Base-by-base conservation (phyloP, 2,797 vertebrate genomes). In the Betta splendens region DNA sequence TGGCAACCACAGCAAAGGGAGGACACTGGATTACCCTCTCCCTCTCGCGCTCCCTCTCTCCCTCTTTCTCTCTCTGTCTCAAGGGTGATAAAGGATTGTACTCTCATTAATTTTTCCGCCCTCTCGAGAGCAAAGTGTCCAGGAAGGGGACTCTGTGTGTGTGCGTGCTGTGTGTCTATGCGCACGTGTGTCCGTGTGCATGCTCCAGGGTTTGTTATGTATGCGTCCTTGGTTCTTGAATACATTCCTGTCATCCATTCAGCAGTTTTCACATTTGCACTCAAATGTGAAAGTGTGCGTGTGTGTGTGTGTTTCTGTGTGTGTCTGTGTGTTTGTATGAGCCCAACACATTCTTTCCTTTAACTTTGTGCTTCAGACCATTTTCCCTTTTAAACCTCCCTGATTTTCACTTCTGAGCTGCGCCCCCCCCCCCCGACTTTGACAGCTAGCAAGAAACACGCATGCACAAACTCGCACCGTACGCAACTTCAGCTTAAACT, bases 11-110 rank as follows among this genome's bases (percentile, higher is more conserved):
- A 84, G 85, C 72, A 75, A 82, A 85, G 87, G 83, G 87, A 90
- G 76, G 83, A 86, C 85, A 89, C 83, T 84, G 83, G 87, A 88
- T 89, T 87, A 88, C 78, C 73, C 81, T 74, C 62, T 54, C 71
- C 46, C 62, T 63, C 64, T 31, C n/a, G n/a, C n/a, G n/a, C 51
- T 42, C 36, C 57, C 55, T 45, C 21, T 22, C 58, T 57, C 38
- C 38, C 45, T 21, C 47, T 67, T 56, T 50, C 72, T 54, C 55
- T 45, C 47, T 78, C 71, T 87, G 79, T 89, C 87, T 87, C 86
- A 86, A 84, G 89, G 84, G 89, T 88, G 89, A 88, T 88, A 85
- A 87, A 85, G 85, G 85, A 88, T 90, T 89, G 80, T 87, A 77
- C 81, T 86, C 89, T 90, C 89, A 90, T 90, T 90, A 89, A 90